Base-by-base conservation (phyloP, 1,140 invertebrate genomes). In the Listronotus bonariensis region DNA sequence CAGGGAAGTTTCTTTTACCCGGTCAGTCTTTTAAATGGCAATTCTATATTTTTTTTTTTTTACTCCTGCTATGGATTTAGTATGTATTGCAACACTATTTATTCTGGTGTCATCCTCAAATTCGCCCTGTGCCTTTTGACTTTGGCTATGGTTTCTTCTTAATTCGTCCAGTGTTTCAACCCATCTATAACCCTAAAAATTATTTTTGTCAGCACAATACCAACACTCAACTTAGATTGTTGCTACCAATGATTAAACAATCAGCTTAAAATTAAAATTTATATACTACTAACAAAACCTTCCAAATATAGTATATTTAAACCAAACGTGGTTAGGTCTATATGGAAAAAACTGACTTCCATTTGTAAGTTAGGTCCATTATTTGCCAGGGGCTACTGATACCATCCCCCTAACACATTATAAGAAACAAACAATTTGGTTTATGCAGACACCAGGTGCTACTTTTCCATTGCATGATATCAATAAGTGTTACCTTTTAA, bases 371-470 rank as follows among this genome's bases (percentile, higher is more conserved):
- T 97, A 11, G 95, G 94, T 15, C 96, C 96, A 83, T 94, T 98
- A 76, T 97, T 99, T n/a, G 97, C 97, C 96, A 99, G n/a, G n/a
- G n/a, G n/a, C n/a, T n/a, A n/a, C 98, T 12, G 95, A 97, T 0
- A 99, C 81, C 46, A 93, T 89, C 3, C 97, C 97, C 75, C 95
- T 84, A 7, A 85, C 81, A 75, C n/a, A n/a, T n/a, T n/a, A n/a
- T n/a, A n/a, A n/a, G n/a, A n/a, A n/a, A n/a, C n/a, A n/a, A n/a
- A n/a, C n/a, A n/a, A n/a, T n/a, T n/a, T n/a, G n/a, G n/a, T n/a
- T n/a, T n/a, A n/a, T n/a, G n/a, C n/a, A n/a, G n/a, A n/a, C n/a
- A n/a, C n/a, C n/a, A n/a, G n/a, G n/a, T n/a, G n/a, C n/a, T n/a
- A n/a, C n/a, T n/a, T n/a, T n/a, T n/a, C n/a, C n/a, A n/a, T n/a